Percentiles rank a stretch among this genome's conserved stretches.
Evolutionary conservation across 2,797 vertebrate genomes (phyloP).

Genomic region (Okamejei kenojei): DNA sequence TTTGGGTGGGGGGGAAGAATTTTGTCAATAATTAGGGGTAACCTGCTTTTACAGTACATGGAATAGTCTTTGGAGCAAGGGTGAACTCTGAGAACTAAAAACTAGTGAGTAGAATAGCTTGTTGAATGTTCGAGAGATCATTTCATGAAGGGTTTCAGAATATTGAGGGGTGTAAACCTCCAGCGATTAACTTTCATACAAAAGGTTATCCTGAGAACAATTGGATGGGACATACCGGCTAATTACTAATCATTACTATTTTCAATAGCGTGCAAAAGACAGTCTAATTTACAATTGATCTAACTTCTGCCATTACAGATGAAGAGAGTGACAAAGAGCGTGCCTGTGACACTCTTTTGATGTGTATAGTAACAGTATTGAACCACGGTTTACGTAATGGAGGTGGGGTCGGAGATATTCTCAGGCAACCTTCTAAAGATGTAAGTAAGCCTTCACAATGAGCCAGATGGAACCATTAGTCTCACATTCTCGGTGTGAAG

Average conservation of each 20-base stretch:
- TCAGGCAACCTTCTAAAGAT: constrained; percentile 82
- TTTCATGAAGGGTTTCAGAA: not conserved
- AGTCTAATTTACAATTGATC: constrained; percentile 16
- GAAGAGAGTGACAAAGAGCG: constrained; percentile 58
- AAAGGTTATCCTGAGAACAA: not conserved
- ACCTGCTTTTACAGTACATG: not conserved
- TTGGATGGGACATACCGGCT: not conserved
- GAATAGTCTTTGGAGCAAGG: not conserved
- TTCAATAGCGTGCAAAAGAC: not conserved
- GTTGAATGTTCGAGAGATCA: too few relatives aligned
- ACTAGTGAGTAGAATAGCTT: not conserved
- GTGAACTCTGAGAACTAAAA: not conserved
- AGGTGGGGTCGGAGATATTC: constrained; percentile 76
- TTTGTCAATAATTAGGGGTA: not conserved
- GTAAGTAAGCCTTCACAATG: constrained; percentile 53
- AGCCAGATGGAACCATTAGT: not conserved
- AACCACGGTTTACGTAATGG: constrained; percentile 78
- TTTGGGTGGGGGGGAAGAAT: too few relatives aligned
- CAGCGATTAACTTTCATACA: not conserved
- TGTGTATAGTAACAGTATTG: constrained; percentile 79
- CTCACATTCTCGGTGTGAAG: not conserved
- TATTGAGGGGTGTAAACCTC: not conserved
- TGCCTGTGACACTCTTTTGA: constrained; percentile 75
- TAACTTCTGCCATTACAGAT: not conserved
- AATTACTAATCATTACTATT: not conserved